A percentile compares a stretch with the other conserved stretches of the same genome.
Conservation (phyloP, 2,113 vertebrate species). For the Balaeniceps rex region DNA sequence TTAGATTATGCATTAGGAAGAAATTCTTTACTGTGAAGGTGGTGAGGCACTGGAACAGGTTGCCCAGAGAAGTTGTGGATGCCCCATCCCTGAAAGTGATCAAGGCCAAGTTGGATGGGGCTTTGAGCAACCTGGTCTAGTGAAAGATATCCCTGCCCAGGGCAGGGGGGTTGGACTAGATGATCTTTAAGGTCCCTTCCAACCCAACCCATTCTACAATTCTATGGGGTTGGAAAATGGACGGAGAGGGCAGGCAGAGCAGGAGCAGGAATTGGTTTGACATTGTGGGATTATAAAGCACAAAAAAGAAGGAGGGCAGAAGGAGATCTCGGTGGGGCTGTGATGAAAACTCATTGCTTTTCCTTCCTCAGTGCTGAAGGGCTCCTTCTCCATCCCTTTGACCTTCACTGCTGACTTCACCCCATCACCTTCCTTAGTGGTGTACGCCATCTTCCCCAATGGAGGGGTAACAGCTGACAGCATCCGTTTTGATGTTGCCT, state of each 20-base stretch:
- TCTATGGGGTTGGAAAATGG: neutral
- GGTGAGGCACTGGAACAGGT: no score
- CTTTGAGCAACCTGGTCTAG: no score
- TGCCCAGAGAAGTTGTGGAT: no score
- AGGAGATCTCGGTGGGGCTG: neutral
- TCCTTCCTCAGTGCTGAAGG: constrained; percentile 63
- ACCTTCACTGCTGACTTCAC: constrained; percentile 69
- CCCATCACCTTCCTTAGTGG: constrained; percentile 73
- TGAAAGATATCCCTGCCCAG: no score
- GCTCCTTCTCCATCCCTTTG: constrained; percentile 73
- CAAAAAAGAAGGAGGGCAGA: neutral
- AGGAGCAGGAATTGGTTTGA: neutral
- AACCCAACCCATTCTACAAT: no score
- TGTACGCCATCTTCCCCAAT: constrained; percentile 74
- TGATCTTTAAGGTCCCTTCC: no score
- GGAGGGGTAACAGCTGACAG: constrained; percentile 74
- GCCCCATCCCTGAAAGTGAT: no score
- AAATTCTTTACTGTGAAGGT: no score
- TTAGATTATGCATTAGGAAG: no score
- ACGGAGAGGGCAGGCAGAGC: neutral
- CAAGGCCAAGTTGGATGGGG: no score
- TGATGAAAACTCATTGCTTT: neutral
- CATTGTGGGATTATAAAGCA: neutral
- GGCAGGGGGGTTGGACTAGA: no score
- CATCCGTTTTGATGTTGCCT: constrained; percentile 66